phyloP scores from a whole-genome alignment of 2,888 invertebrate genomes.

The Digitonthophagus gazella region DNA sequence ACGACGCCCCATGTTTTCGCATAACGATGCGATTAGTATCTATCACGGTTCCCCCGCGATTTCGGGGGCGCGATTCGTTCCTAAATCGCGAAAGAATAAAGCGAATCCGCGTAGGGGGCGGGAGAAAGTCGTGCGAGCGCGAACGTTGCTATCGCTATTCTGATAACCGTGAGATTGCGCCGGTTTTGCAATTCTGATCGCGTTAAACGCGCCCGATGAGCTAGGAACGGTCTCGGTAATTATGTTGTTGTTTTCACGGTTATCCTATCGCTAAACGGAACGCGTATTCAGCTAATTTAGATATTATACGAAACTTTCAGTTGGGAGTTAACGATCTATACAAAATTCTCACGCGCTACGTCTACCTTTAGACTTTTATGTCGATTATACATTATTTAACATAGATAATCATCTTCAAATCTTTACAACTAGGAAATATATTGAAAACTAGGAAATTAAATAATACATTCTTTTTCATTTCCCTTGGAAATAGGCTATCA shows the following conservation, averaged over 20 bases:
- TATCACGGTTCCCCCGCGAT: neutral
- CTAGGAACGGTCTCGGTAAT: neutral
- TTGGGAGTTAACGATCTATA: neutral
- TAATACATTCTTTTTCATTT: too few species aligned
- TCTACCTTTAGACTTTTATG: neutral
- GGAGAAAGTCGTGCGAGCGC: neutral
- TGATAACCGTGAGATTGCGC: neutral
- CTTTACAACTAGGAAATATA: too few species aligned
- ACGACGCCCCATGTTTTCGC: conserved; percentile 27
- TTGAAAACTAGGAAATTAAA: too few species aligned
- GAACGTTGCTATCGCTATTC: neutral
- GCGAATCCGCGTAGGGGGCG: neutral
- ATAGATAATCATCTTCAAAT: too few species aligned
- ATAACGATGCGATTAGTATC: conserved; percentile 9
- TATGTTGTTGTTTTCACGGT: neutral
- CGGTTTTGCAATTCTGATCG: neutral
- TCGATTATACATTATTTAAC: neutral
- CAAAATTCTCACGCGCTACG: neutral
- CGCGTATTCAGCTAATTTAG: neutral
- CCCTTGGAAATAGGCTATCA: too few species aligned
- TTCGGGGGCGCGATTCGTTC: neutral
- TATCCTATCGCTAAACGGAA: neutral
- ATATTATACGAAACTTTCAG: neutral
- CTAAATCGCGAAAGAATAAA: neutral
- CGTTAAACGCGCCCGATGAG: neutral